Conservation (phyloP, 1,140 invertebrate genomes). For the Panagrolaimus sp. region DNA sequence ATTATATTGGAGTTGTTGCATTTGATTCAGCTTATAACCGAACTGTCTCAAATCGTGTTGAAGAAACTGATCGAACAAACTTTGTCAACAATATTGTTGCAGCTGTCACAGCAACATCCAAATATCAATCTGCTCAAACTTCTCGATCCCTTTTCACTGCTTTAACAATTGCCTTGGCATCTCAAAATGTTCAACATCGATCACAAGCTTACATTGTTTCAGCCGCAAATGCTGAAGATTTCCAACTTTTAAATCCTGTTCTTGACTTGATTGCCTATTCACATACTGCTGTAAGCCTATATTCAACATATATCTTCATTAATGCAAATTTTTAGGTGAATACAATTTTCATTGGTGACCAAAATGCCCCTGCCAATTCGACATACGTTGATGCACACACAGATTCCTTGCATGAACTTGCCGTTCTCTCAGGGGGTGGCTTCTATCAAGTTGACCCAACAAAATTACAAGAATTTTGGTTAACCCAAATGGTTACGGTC, state of each 20-base stretch:
- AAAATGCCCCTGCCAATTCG: neutral
- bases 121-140: slow-evolving; percentile 1
- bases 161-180: neutral
- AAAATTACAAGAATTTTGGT: neutral
- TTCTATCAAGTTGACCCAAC: slow-evolving; percentile 9
- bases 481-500: neutral
- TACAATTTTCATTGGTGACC: slow-evolving; percentile 6
- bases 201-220: slow-evolving; percentile 1
- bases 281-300: neutral
- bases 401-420: neutral
- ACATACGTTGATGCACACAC: neutral
- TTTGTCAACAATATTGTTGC: neutral
- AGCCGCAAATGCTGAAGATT: slow-evolving; percentile 2
- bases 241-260: neutral
- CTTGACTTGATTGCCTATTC: neutral
- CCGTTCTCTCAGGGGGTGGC: neutral
- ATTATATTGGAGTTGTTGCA: neutral
- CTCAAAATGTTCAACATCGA: neutral
- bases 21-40: neutral
- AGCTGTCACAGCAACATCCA: neutral
- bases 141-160: neutral
- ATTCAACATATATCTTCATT: no score
- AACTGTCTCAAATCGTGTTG: neutral
- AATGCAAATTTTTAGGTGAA: neutral
- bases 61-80: neutral